A percentile compares a stretch with the other conserved stretches of the same genome.
These are phyloP conservation scores for Characodon lateralis DNA, from an alignment of 2,797 vertebrate species.

Conservation along the genomic window DNA sequence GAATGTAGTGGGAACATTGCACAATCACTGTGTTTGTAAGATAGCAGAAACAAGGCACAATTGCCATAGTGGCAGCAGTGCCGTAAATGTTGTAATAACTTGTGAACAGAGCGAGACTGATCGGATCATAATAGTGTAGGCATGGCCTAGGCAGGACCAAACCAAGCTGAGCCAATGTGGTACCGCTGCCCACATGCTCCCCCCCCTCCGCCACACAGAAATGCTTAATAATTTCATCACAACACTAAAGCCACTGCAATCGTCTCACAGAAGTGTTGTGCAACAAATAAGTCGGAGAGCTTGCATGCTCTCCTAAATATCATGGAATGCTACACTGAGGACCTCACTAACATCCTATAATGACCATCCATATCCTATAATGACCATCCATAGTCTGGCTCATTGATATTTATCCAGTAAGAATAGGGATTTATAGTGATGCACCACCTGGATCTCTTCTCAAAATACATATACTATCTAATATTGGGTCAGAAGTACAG, in stretches of 20 bases:
- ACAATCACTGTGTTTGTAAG: not conserved
- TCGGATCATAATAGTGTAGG: not conserved
- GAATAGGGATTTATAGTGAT: not conserved
- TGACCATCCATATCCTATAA: not conserved
- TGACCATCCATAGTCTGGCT: too few species aligned
- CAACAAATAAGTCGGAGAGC: not conserved
- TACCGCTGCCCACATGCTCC: not conserved
- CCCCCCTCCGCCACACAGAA: not conserved
- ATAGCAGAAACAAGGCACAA: not conserved
- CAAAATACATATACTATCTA: too few species aligned
- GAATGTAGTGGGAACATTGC: not conserved
- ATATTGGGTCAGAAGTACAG: not conserved
- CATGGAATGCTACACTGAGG: not conserved
- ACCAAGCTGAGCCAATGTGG: not conserved
- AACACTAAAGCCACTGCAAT: not conserved
- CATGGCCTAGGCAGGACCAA: not conserved
- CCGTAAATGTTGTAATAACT: not conserved
- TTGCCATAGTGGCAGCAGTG: not conserved
- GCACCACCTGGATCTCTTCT: not conserved
- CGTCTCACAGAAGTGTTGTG: not conserved
- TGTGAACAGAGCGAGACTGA: not conserved
- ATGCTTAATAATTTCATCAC: not conserved
- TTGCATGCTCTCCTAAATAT: not conserved
- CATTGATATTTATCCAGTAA: not conserved
- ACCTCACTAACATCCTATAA: not conserved